These are phyloP conservation scores for Tinea pellionella DNA, from an alignment of 2,888 invertebrate species.

Conservation along the genomic window DNA sequence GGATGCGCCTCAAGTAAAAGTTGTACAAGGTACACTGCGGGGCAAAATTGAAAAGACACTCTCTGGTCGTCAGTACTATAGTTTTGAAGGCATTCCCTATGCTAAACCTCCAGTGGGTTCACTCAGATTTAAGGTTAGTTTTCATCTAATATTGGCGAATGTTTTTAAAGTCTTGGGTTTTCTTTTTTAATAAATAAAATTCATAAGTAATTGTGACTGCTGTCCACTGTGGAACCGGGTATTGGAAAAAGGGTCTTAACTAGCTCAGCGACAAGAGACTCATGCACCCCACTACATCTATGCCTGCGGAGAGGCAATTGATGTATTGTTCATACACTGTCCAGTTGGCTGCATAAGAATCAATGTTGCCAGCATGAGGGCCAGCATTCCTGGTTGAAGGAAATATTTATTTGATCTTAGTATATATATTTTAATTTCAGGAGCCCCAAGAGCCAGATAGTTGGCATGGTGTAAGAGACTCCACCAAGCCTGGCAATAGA, in stretches of 20 bases:
- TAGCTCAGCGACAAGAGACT: no score
- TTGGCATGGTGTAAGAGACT: constrained; percentile 44
- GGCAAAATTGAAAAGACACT: constrained; percentile 36
- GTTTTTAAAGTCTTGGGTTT: no score
- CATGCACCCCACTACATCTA: no score
- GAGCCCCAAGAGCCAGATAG: constrained; percentile 37
- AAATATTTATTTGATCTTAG: background rate
- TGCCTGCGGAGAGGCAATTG: no score
- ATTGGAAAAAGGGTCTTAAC: no score
- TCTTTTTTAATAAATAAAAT: no score
- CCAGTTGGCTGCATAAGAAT: no score
- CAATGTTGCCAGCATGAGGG: no score
- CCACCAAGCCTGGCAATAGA: constrained; percentile 49
- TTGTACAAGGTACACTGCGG: constrained; percentile 34
- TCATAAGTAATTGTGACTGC: no score
- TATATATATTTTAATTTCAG: constrained; percentile 24
- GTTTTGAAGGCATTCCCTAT: constrained; percentile 58
- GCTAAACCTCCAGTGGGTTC: constrained; percentile 50
- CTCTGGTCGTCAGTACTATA: constrained; percentile 42
- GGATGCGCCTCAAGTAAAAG: constrained; percentile 23
- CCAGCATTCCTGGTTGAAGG: no score
- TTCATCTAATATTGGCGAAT: background rate
- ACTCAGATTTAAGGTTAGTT: constrained; percentile 45
- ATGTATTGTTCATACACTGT: no score
- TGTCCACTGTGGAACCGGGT: no score